phyloP scores from a whole-genome alignment of 2,797 vertebrate genomes.

The Channa striata region DNA sequence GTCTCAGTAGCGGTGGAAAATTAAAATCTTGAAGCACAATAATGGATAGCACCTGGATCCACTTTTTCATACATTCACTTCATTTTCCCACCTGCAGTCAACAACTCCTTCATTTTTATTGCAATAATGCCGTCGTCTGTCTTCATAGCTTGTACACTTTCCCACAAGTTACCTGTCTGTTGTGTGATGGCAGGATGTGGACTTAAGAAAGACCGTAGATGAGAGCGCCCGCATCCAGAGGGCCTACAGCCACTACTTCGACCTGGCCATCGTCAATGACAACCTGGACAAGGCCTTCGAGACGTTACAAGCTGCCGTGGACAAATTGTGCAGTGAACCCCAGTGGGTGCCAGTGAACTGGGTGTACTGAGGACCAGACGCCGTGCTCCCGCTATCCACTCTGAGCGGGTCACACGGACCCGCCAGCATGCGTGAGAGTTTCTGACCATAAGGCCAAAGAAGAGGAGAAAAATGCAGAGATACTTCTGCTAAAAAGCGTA shows the following conservation, averaged over 20 bases:
- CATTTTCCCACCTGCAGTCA: not conserved
- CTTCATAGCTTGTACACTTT: too few relatives aligned
- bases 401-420: slow-evolving; percentile 38
- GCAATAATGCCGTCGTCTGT: not conserved
- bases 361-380: slow-evolving; percentile 89
- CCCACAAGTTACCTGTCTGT: slow-evolving; percentile 14
- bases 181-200: slow-evolving; percentile 87
- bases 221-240: slow-evolving; percentile 95
- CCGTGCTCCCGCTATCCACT: slow-evolving; percentile 9
- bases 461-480: slow-evolving; percentile 46
- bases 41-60: not conserved
- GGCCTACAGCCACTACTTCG: slow-evolving; percentile 97
- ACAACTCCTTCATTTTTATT: not conserved
- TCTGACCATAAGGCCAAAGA: slow-evolving; percentile 56
- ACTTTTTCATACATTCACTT: not conserved
- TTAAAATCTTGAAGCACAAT: too few relatives aligned
- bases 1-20: too few relatives aligned
- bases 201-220: slow-evolving; percentile 97
- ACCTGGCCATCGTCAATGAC: slow-evolving; percentile 94
- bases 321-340: slow-evolving; percentile 89
- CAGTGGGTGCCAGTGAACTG: slow-evolving; percentile 99
- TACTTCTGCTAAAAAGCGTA: slow-evolving; percentile 48
- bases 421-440: slow-evolving; percentile 46
- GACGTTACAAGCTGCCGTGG: slow-evolving; percentile 90
- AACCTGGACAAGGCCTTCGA: slow-evolving; percentile 98